Evolutionary conservation across 1,140 invertebrate genomes (phyloP).

Genomic region (Cotesia typhae): DNA sequence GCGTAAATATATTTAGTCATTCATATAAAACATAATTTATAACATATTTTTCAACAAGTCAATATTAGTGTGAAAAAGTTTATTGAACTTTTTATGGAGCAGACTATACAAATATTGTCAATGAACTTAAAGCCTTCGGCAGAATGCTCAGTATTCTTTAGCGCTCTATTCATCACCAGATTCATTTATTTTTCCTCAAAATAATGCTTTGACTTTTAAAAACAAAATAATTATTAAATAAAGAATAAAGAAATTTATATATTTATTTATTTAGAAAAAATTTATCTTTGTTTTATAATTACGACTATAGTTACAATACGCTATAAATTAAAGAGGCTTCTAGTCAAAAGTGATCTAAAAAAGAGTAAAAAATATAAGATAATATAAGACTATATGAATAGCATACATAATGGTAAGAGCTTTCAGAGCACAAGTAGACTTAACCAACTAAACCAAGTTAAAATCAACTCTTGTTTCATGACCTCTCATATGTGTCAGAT

Average conservation of each 20-base stretch:
- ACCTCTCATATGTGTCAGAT: background rate
- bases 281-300: too few species aligned
- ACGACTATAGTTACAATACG: too few species aligned
- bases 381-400: background rate
- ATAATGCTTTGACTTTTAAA: background rate
- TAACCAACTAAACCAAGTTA: background rate
- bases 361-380: background rate
- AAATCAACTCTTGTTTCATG: constrained; percentile 6
- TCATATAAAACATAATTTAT: constrained; percentile 2
- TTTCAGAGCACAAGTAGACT: background rate
- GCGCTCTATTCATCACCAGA: too few species aligned
- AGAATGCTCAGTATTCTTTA: background rate
- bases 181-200: background rate
- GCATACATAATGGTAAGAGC: background rate
- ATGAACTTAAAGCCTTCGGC: background rate
- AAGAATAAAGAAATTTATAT: too few species aligned
- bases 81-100: too few species aligned
- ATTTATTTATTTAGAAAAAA: too few species aligned
- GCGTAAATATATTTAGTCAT: background rate
- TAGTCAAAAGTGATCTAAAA: constrained; percentile 11
- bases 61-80: too few species aligned
- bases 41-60: background rate
- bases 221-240: too few species aligned
- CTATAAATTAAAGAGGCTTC: background rate
- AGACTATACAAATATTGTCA: constrained; percentile 4